Conservation (phyloP, 2,113 vertebrate species). For the Anas platyrhynchos region DNA sequence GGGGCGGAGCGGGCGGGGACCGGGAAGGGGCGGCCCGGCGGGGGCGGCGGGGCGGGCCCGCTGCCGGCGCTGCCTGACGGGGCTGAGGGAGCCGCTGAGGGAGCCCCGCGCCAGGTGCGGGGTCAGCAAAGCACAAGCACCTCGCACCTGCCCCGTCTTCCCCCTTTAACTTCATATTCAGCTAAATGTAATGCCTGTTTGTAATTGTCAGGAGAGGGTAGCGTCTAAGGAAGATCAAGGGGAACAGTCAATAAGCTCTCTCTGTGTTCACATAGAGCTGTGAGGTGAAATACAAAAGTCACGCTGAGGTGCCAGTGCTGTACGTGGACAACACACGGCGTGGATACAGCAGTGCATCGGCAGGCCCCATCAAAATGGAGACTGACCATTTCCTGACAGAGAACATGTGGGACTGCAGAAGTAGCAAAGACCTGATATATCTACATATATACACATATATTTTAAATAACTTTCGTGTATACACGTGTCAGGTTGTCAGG, state of each 20-base stretch:
- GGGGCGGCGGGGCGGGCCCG: background rate
- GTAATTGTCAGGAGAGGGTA: background rate
- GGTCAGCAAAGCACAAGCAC: too few relatives aligned
- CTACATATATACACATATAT: too few relatives aligned
- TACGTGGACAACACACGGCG: background rate
- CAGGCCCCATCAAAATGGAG: background rate
- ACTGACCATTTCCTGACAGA: background rate
- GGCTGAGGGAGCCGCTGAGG: background rate
- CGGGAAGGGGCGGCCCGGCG: background rate
- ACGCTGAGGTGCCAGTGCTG: background rate
- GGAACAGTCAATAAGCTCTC: background rate
- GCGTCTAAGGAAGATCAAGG: rapidly evolving
- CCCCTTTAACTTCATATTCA: background rate
- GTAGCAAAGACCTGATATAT: rapidly evolving
- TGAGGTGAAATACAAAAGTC: background rate
- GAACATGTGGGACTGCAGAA: too few relatives aligned
- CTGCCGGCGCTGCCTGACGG: background rate
- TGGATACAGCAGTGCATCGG: rapidly evolving
- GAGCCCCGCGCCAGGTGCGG: too few relatives aligned
- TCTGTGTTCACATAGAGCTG: background rate
- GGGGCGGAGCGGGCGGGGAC: background rate
- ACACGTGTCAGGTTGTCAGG: background rate
- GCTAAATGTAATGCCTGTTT: background rate
- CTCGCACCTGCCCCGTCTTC: too few relatives aligned
- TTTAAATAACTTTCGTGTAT: background rate